phyloP scores from a whole-genome alignment of 2,888 invertebrate genomes.

The Acheta domesticus region DNA sequence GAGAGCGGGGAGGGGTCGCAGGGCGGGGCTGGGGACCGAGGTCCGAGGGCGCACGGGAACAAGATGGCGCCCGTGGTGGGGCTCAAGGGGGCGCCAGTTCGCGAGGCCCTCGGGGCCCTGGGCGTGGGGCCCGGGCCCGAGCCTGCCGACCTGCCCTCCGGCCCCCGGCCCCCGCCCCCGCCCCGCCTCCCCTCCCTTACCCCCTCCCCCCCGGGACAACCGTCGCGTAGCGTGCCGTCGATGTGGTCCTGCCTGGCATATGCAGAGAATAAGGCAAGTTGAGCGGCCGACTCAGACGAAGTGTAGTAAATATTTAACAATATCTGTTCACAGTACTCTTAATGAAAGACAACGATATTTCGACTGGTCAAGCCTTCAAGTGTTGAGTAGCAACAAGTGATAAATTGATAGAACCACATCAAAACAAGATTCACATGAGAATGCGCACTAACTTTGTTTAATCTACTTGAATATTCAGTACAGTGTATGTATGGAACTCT shows the following conservation, averaged over 20 bases:
- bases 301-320: slow-evolving; percentile 7
- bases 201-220: no score
- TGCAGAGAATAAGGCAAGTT: slow-evolving; percentile 10
- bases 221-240: not conserved
- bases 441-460: not conserved
- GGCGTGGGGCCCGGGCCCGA: not conserved
- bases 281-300: not conserved
- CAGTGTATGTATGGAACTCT: not conserved
- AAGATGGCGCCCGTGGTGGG: not conserved
- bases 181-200: no score
- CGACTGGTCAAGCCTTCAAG: slow-evolving; percentile 18
- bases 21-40: no score
- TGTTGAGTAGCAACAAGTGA: slow-evolving; percentile 9
- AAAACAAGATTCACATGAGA: slow-evolving; percentile 5
- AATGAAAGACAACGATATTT: slow-evolving; percentile 18
- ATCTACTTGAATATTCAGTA: not conserved
- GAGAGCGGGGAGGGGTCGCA: no score
- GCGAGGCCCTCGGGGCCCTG: not conserved
- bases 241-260: not conserved
- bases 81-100: not conserved
- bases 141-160: no score
- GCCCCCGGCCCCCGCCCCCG: no score
- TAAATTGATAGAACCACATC: slow-evolving; percentile 9
- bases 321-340: slow-evolving; percentile 6
- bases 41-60: not conserved